Conservation (phyloP, 1,140 invertebrate genomes). For the Zaprionus ornatus region DNA sequence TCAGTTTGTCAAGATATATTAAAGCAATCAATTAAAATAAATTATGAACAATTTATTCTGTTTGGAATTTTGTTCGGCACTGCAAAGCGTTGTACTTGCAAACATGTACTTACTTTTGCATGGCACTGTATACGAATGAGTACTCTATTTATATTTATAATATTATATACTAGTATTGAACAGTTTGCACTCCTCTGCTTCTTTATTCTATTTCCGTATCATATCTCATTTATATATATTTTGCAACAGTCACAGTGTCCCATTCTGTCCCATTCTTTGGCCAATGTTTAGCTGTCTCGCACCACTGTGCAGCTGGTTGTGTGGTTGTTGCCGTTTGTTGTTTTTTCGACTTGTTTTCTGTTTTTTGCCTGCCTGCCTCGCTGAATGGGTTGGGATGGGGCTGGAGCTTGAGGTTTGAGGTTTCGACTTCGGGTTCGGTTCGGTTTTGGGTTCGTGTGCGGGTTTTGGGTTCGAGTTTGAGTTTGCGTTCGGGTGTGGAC, state of each 20-base stretch:
- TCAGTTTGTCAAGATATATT: too few species aligned
- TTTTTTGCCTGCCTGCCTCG: slow-evolving; percentile 10
- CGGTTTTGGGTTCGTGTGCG: not conserved
- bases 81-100: too few species aligned
- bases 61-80: too few species aligned
- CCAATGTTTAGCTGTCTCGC: not conserved
- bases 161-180: too few species aligned
- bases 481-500: not conserved
- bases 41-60: too few species aligned
- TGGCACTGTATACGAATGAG: too few species aligned
- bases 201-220: not conserved
- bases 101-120: too few species aligned
- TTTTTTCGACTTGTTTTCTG: slow-evolving; percentile 27
- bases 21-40: too few species aligned
- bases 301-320: slow-evolving; percentile 33
- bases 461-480: not conserved
- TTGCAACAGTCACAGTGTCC: not conserved
- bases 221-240: not conserved
- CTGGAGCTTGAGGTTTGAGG: not conserved
- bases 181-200: not conserved
- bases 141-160: too few species aligned
- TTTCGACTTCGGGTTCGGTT: not conserved
- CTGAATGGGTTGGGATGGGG: not conserved
- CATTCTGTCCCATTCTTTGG: not conserved
- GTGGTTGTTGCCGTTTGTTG: slow-evolving; percentile 29